A percentile compares a stretch with the other conserved stretches of the same genome.
These are phyloP conservation scores for Thermophis baileyi DNA, from an alignment of 2,113 vertebrate species.

Conservation along the genomic window DNA sequence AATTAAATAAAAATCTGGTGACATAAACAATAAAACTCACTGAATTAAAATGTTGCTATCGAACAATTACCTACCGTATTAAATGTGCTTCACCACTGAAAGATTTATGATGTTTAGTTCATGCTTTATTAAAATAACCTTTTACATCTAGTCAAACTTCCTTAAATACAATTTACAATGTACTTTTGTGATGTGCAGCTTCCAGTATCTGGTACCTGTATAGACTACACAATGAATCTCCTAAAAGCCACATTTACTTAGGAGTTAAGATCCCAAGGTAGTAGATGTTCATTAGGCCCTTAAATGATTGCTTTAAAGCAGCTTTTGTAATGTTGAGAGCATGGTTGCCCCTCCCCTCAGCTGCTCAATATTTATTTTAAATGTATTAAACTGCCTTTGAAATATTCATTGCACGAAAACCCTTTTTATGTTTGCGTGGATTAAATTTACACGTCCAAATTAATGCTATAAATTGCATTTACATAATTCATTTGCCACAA, in stretches of 20 bases:
- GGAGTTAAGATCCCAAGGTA: slow-evolving; percentile 55
- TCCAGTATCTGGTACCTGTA: slow-evolving; percentile 38
- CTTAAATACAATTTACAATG: slow-evolving; percentile 11
- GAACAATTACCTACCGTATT: neutral
- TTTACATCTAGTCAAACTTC: neutral
- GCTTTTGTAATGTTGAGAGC: slow-evolving; percentile 55
- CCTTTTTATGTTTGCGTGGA: slow-evolving; percentile 63
- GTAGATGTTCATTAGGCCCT: slow-evolving; percentile 68
- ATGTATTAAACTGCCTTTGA: slow-evolving; percentile 63
- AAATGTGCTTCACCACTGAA: neutral
- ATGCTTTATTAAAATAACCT: slow-evolving; percentile 12
- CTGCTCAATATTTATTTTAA: slow-evolving; percentile 73
- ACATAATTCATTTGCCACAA: slow-evolving; percentile 66
- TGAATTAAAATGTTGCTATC: neutral
- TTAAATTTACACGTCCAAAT: slow-evolving; percentile 69
- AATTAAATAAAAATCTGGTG: neutral
- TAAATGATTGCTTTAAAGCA: slow-evolving; percentile 66
- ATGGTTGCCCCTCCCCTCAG: slow-evolving; percentile 61
- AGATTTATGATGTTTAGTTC: neutral
- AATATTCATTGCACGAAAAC: slow-evolving; percentile 70
- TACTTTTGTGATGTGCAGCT: slow-evolving; percentile 15
- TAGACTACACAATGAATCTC: slow-evolving; percentile 33
- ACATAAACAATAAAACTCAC: neutral
- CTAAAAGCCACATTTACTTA: slow-evolving; percentile 61
- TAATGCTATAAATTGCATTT: slow-evolving; percentile 74